These are phyloP conservation scores for Marmota flaviventris DNA, from an alignment of 2,113 vertebrate genomes.

Conservation along the genomic window DNA sequence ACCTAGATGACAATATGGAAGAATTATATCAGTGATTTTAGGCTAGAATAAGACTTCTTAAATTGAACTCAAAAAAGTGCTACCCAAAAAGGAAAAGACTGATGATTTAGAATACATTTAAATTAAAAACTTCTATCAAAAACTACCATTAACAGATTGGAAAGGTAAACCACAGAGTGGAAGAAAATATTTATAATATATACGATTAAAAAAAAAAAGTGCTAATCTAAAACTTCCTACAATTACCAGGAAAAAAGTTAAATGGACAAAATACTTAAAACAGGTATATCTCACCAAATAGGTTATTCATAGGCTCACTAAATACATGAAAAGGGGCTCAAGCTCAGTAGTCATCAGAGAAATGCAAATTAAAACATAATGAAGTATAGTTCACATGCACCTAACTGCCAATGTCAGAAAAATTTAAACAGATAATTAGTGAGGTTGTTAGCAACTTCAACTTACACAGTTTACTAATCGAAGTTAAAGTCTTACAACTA, in stretches of 20 bases:
- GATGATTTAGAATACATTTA: neutral
- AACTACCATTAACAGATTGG: neutral
- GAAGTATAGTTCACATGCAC: neutral
- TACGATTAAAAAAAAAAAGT: neutral
- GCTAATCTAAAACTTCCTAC: neutral
- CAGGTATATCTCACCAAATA: neutral
- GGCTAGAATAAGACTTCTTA: neutral
- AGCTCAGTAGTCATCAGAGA: neutral
- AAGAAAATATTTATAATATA: neutral
- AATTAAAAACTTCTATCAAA: conserved; percentile 35
- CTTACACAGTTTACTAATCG: neutral
- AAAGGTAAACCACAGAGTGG: neutral
- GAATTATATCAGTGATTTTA: neutral
- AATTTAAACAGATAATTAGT: neutral
- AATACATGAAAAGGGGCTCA: neutral
- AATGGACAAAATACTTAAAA: neutral
- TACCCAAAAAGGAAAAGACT: conserved; percentile 3
- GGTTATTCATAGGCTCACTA: neutral
- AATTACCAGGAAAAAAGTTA: neutral
- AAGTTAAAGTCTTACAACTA: neutral
- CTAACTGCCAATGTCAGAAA: neutral
- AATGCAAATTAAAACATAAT: neutral
- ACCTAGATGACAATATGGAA: neutral
- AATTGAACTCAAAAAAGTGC: neutral
- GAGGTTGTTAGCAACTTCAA: neutral